Evolutionary conservation across 2,888 invertebrate species (phyloP), one percentile per base, ranked within the genome.

Genomic region (Drosophila paramelanica): DNA sequence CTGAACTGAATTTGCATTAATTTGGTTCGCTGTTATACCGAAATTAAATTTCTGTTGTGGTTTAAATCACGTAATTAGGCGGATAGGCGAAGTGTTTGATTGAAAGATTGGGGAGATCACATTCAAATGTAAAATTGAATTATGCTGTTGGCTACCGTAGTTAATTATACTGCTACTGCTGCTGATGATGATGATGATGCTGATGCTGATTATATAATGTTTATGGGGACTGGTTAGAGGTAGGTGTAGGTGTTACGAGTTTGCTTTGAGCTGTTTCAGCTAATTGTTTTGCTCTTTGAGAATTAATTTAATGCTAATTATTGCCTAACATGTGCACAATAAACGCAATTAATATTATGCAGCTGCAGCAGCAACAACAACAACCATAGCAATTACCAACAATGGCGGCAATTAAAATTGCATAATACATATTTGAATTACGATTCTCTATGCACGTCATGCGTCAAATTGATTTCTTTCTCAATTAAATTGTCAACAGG

Each of bases 241-340:
- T 27, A 13, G 7, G 51, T 41, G 17, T 41, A 10, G 11, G 13
- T 5, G 3, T 27, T 43, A 13, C 14, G 31, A 38, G 47, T 11
- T 2, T 45, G 46, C 46, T 17, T 46, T 46, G 57, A 72, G 65
- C 72, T 84, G 85, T 72, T 31, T 66, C 61, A 51, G 61, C 82
- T 88, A 85, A 85, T 85, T 88, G 86, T 76, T 67, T 78, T 66
- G 62, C 76, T 73, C 67, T 85, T 82, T 73, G 84, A 64, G 82
- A 70, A 83, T 85, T 88, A 88, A 88, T 80, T 78, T 70, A 64
- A 80, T 73, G 76, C 88, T 83, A 80, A 85, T 85, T 88, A 86
- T 67, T 62, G 69, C 55, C 68, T 50, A 78, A 78, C 65, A 82
- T 58, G 66, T 53, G 53, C 75, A 88, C 82, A 82, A 85, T 87